A percentile compares a stretch with the other conserved stretches of the same genome.
phyloP scores from a whole-genome alignment of 2,797 vertebrate species.

The Erithacus rubecula region DNA sequence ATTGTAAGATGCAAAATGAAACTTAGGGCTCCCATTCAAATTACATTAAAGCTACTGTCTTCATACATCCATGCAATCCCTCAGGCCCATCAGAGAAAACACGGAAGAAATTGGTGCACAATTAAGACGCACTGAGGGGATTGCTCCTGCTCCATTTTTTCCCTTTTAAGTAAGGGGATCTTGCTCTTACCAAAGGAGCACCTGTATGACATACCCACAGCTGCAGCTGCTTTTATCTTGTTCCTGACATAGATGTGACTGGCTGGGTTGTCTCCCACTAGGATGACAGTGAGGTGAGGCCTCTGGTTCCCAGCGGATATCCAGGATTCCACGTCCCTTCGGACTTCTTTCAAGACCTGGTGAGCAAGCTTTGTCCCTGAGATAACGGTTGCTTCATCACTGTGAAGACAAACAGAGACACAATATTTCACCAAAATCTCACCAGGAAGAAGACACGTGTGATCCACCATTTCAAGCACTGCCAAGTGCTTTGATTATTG shows the following conservation, averaged over 20 bases:
- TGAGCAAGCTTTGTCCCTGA: conserved; percentile 89
- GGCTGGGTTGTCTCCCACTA: conserved; percentile 90
- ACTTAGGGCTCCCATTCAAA: accelerated
- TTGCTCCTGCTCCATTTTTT: not conserved
- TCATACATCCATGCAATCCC: not conserved
- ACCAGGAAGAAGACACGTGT: not conserved
- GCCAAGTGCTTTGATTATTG: not conserved
- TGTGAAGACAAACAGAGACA: conserved; percentile 30
- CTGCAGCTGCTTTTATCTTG: conserved; percentile 86
- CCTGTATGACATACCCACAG: conserved; percentile 77
- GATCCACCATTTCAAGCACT: not conserved
- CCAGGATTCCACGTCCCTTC: conserved; percentile 82
- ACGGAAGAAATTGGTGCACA: not conserved
- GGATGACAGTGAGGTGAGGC: conserved; percentile 88
- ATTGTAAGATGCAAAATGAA: not conserved
- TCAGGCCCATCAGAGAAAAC: not conserved
- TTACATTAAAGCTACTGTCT: not conserved
- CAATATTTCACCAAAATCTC: not conserved
- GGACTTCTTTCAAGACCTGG: conserved; percentile 87
- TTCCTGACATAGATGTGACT: conserved; percentile 90
- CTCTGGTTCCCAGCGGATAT: conserved; percentile 85
- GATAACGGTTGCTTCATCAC: conserved; percentile 84
- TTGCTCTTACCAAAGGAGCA: not conserved
- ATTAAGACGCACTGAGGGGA: not conserved
- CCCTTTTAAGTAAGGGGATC: not conserved